These are phyloP conservation scores for Megaleporinus macrocephalus DNA, from an alignment of 2,113 vertebrate species.

Conservation along the genomic window DNA sequence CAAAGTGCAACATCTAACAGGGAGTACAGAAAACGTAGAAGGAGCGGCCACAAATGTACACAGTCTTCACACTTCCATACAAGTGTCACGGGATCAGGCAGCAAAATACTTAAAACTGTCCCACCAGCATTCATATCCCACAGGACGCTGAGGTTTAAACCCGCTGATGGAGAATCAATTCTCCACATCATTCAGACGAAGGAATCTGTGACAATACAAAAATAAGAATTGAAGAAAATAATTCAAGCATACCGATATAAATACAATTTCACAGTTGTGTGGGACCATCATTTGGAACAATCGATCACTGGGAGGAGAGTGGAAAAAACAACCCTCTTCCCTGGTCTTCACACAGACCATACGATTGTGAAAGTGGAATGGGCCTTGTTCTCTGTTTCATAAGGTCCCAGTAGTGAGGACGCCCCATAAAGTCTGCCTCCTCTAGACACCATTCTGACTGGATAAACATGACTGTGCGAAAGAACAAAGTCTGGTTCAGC, in stretches of 20 bases:
- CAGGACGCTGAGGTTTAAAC: neutral
- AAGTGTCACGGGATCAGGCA: neutral
- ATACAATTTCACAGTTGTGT: slow-evolving; percentile 18
- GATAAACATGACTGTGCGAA: neutral
- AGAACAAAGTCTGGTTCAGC: neutral
- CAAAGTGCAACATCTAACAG: neutral
- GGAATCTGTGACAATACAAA: slow-evolving; percentile 13
- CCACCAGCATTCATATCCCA: neutral
- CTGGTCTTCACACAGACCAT: neutral
- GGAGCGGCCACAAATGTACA: neutral
- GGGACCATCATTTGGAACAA: slow-evolving; percentile 29
- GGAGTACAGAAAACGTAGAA: neutral
- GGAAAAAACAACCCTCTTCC: neutral
- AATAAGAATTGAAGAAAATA: slow-evolving; percentile 11
- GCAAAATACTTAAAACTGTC: neutral
- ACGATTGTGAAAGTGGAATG: neutral
- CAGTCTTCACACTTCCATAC: neutral
- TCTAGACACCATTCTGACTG: neutral
- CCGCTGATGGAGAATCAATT: neutral
- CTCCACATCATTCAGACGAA: neutral
- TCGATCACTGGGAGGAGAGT: neutral
- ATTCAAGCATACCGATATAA: slow-evolving; percentile 26
- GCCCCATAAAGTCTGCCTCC: neutral
- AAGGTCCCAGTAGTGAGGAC: neutral
- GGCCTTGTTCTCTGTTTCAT: neutral